Percentiles rank a stretch among this genome's conserved stretches.
Evolutionary conservation across 1,140 invertebrate species (phyloP).

Genomic region (Oryzaephilus surinamensis): DNA sequence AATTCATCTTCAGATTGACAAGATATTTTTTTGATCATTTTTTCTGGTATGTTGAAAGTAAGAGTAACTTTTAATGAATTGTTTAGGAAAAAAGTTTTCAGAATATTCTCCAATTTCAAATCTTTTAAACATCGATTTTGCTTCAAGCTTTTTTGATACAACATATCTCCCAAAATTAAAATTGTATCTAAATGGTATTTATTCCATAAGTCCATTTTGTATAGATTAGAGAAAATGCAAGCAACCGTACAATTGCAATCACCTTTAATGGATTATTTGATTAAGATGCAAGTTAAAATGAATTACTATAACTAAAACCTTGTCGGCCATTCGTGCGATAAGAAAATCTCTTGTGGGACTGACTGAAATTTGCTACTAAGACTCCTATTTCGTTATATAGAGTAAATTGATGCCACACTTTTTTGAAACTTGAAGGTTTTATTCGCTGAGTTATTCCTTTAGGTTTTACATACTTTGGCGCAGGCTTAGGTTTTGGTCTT

Average conservation of each 20-base stretch:
- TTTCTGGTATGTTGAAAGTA: too few relatives aligned
- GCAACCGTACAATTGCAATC: conserved; percentile 27
- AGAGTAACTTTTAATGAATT: too few relatives aligned
- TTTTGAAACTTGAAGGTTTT: conserved; percentile 22
- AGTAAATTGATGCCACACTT: conserved; percentile 26
- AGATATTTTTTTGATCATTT: too few relatives aligned
- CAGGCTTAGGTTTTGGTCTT: conserved; percentile 19
- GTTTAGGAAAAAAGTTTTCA: conserved; percentile 17
- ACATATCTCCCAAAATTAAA: conserved; percentile 20
- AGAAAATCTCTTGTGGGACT: conserved; percentile 24
- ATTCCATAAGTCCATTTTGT: conserved; percentile 24
- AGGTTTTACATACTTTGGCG: background rate
- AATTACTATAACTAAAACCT: conserved; percentile 22
- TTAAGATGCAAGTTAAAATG: conserved; percentile 12
- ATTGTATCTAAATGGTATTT: conserved; percentile 21
- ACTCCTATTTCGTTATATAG: conserved; percentile 11
- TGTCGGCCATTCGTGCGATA: too few relatives aligned
- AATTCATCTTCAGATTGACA: too few relatives aligned
- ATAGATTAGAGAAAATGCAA: conserved; percentile 21
- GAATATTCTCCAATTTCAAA: conserved; percentile 16
- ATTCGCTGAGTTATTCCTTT: conserved; percentile 20
- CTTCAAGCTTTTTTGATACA: conserved; percentile 19
- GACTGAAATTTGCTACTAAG: conserved; percentile 21
- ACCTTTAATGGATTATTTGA: conserved; percentile 9
- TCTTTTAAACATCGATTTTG: conserved; percentile 15